phyloP scores from a whole-genome alignment of 2,113 vertebrate genomes.

The Phodopus roborovskii region DNA sequence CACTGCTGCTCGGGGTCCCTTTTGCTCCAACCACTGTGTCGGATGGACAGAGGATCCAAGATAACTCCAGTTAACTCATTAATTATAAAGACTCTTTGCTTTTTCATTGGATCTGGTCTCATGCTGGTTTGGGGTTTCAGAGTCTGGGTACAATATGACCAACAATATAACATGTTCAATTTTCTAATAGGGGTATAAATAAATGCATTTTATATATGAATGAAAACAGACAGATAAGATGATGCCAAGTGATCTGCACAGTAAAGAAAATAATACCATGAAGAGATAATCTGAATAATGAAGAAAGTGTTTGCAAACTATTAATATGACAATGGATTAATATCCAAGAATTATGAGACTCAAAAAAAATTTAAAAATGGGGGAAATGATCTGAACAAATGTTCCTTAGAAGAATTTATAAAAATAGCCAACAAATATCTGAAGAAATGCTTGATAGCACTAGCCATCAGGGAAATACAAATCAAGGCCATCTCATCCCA shows the following conservation, averaged over 20 bases:
- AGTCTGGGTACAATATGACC: too few relatives aligned
- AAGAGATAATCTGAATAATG: neutral
- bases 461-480: neutral
- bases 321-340: neutral
- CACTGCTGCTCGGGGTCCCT: too few relatives aligned
- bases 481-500: neutral
- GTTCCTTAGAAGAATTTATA: neutral
- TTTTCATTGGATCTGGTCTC: too few relatives aligned
- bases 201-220: neutral
- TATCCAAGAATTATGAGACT: neutral
- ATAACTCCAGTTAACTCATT: too few relatives aligned
- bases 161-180: neutral
- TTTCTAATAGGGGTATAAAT: neutral
- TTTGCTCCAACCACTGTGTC: too few relatives aligned
- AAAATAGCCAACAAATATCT: neutral
- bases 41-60: too few relatives aligned
- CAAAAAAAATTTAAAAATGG: neutral
- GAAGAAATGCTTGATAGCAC: neutral
- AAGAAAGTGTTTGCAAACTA: neutral
- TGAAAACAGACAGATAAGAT: neutral
- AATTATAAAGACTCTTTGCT: too few relatives aligned
- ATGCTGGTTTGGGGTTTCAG: too few relatives aligned
- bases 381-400: neutral
- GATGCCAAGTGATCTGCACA: neutral
- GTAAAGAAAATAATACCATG: neutral